Conservation (phyloP, 2,797 vertebrate genomes). For the Acrossocheilus fasciatus region DNA sequence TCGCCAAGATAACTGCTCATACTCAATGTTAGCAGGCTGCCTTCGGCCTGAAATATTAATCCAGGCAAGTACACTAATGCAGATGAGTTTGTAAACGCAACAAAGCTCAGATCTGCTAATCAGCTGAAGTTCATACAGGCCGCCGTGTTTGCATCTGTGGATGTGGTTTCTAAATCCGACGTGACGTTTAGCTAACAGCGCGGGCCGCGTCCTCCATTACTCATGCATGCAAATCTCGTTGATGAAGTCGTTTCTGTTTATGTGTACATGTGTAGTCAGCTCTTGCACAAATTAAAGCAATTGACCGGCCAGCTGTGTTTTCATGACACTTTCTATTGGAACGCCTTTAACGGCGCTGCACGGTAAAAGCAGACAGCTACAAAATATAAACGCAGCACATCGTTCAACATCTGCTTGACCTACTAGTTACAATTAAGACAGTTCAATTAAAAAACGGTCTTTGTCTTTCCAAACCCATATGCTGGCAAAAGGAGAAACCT, state of each 20-base stretch:
- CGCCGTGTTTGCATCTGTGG: background rate
- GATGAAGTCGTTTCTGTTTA: conserved; percentile 28
- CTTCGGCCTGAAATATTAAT: background rate
- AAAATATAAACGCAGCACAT: background rate
- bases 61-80: background rate
- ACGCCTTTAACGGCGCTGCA: conserved; percentile 4
- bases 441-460: background rate
- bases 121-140: conserved; percentile 25
- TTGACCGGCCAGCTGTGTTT: conserved; percentile 34
- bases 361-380: background rate
- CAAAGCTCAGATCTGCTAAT: conserved; percentile 5
- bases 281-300: conserved; percentile 28
- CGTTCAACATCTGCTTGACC: background rate
- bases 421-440: background rate
- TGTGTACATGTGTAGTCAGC: conserved; percentile 31
- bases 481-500: background rate
- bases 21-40: background rate
- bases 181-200: conserved; percentile 4
- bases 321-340: conserved; percentile 3
- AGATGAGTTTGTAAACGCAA: background rate
- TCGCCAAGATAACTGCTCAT: background rate
- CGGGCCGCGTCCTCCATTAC: conserved; percentile 1
- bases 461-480: background rate
- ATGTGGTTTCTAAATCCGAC: background rate
- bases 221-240: conserved; percentile 30